Conservation (phyloP, 2,113 vertebrate genomes). For the Trematocara marginatum region DNA sequence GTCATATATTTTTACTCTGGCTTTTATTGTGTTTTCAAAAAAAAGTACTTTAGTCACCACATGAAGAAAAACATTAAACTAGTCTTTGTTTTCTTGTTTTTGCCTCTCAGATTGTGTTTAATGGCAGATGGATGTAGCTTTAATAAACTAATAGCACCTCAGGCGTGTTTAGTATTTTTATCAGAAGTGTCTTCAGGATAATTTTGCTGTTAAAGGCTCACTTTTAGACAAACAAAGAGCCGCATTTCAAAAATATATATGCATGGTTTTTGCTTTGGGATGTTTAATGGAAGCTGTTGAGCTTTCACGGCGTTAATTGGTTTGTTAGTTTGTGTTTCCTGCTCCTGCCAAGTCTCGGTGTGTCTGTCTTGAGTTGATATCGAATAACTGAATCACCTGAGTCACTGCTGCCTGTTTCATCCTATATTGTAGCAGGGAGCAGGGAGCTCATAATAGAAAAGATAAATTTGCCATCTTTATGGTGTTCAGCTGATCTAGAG, state of each 20-base stretch:
- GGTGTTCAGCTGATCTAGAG: background rate
- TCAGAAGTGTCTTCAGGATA: background rate
- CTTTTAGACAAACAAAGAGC: background rate
- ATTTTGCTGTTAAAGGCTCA: slow-evolving; percentile 5
- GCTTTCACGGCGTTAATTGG: slow-evolving; percentile 41
- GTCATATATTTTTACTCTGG: background rate
- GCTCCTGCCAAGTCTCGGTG: slow-evolving; percentile 19
- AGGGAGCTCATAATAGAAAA: background rate
- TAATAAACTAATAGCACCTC: background rate
- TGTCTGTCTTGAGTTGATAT: slow-evolving; percentile 39
- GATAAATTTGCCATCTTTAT: background rate
- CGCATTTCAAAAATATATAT: background rate
- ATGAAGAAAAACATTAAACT: background rate
- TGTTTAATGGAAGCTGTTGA: slow-evolving; percentile 1
- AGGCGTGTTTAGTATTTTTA: background rate
- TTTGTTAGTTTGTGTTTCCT: slow-evolving; percentile 23
- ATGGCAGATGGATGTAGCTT: background rate
- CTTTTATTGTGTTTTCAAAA: accelerated
- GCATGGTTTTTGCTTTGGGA: background rate
- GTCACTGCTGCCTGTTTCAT: slow-evolving; percentile 4
- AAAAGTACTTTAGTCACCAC: background rate
- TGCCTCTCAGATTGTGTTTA: background rate
- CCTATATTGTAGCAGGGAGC: background rate
- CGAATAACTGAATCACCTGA: slow-evolving; percentile 18
- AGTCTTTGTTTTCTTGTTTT: background rate